A percentile compares a stretch with the other conserved stretches of the same genome.
Conservation (phyloP, 1,140 invertebrate genomes). For the Dendrolimus kikuchii region DNA sequence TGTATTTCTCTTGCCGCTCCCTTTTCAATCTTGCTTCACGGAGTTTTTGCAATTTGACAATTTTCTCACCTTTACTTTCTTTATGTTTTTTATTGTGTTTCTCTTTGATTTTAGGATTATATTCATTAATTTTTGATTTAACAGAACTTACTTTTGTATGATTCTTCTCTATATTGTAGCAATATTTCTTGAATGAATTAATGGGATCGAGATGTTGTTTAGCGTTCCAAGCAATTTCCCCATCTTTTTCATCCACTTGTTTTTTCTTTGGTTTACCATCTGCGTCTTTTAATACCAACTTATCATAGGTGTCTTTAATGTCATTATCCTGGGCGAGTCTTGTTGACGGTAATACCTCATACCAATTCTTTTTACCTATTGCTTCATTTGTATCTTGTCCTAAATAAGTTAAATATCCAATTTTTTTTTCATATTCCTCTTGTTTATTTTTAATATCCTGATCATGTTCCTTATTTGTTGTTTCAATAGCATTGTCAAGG, state of each 20-base stretch:
- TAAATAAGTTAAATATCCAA: slow-evolving; percentile 96
- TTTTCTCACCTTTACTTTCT: slow-evolving; percentile 56
- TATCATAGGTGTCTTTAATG: slow-evolving; percentile 66
- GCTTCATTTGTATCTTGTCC: slow-evolving; percentile 94
- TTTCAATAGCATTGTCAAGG: slow-evolving; percentile 79
- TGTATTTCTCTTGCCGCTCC: slow-evolving; percentile 83
- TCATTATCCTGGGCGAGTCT: slow-evolving; percentile 35
- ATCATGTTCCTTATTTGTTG: slow-evolving; percentile 90
- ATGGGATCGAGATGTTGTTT: slow-evolving; percentile 84
- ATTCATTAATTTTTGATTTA: slow-evolving; percentile 2
- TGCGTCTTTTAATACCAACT: slow-evolving; percentile 58
- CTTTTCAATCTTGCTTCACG: slow-evolving; percentile 85
- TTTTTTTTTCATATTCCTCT: slow-evolving; percentile 98
- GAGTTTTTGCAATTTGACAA: slow-evolving; percentile 79
- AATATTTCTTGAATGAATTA: slow-evolving; percentile 74
- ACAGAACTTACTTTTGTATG: neutral
- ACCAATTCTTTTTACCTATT: slow-evolving; percentile 86
- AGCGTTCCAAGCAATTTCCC: slow-evolving; percentile 75
- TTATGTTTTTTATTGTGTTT: slow-evolving; percentile 66
- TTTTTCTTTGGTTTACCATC: slow-evolving; percentile 57
- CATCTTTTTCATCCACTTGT: slow-evolving; percentile 52
- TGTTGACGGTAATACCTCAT: slow-evolving; percentile 78
- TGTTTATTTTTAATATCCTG: slow-evolving; percentile 92
- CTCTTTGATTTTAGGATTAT: slow-evolving; percentile 20
- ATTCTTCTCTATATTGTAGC: neutral